Evolutionary conservation across 2,888 invertebrate genomes (phyloP).

Genomic region (Megamerina dolium): DNA sequence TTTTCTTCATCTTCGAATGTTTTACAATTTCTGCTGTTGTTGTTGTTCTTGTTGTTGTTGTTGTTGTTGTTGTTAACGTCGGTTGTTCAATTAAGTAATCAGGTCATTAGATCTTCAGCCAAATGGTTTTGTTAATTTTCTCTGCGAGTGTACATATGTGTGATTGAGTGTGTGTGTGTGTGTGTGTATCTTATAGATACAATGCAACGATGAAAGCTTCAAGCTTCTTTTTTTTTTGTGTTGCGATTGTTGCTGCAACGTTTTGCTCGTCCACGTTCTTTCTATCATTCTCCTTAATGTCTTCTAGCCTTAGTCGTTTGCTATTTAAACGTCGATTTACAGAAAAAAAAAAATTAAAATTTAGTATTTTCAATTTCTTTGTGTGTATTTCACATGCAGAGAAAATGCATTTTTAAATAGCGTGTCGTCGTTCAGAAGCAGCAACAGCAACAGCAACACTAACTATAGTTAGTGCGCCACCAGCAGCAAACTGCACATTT

Average conservation of each 20-base stretch:
- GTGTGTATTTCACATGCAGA: neutral
- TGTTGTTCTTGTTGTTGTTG: constrained; percentile 9
- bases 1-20: constrained; percentile 4
- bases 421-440: too few species aligned
- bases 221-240: neutral
- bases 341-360: too few species aligned
- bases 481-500: constrained; percentile 1
- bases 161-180: neutral
- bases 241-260: too few species aligned
- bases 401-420: constrained; percentile 24
- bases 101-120: constrained; percentile 35
- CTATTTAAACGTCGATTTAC: too few species aligned
- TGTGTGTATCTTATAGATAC: neutral
- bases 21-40: constrained; percentile 11
- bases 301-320: too few species aligned
- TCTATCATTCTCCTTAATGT: too few species aligned
- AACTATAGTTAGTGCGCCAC: too few species aligned
- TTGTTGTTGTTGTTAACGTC: constrained; percentile 18
- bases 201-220: neutral
- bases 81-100: constrained; percentile 33
- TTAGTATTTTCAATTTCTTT: neutral
- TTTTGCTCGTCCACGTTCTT: too few species aligned
- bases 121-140: constrained; percentile 30
- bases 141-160: constrained; percentile 5
- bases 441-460: too few species aligned